A percentile compares a stretch with the other conserved stretches of the same genome.
phyloP scores from a whole-genome alignment of 2,888 invertebrate genomes.

The Nezara viridula region DNA sequence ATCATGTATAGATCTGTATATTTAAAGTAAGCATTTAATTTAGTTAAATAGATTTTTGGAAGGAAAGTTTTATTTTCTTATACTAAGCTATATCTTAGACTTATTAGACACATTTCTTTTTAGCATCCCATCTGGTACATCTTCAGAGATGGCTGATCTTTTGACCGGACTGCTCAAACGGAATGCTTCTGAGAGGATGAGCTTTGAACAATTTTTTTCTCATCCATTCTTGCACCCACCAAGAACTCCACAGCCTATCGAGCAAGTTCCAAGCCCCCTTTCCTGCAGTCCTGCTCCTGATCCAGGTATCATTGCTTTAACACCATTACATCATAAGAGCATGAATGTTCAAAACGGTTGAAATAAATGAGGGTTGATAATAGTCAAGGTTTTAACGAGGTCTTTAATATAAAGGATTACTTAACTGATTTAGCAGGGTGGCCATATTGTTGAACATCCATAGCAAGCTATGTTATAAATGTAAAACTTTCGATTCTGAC shows the following conservation, averaged over 20 bases:
- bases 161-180: constrained; percentile 89
- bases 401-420: too few relatives aligned
- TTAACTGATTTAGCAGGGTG: too few relatives aligned
- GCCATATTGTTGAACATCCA: too few relatives aligned
- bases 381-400: neutral
- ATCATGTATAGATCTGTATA: neutral
- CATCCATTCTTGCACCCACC: constrained; percentile 89
- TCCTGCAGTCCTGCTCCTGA: constrained; percentile 70
- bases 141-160: constrained; percentile 88
- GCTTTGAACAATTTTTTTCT: constrained; percentile 95
- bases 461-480: too few relatives aligned
- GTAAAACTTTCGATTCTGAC: too few relatives aligned
- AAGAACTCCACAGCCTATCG: constrained; percentile 71
- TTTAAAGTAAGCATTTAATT: neutral
- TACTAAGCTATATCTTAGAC: constrained; percentile 31
- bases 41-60: neutral
- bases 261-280: constrained; percentile 71
- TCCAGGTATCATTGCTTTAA: constrained; percentile 65
- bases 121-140: constrained; percentile 95
- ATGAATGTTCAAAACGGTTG: neutral
- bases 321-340: neutral
- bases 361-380: neutral
- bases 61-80: neutral
- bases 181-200: constrained; percentile 94
- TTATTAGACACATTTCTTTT: constrained; percentile 66